Percentiles rank a stretch among this genome's conserved stretches.
phyloP scores from a whole-genome alignment of 2,888 invertebrate species.

The Alcis repandata region DNA sequence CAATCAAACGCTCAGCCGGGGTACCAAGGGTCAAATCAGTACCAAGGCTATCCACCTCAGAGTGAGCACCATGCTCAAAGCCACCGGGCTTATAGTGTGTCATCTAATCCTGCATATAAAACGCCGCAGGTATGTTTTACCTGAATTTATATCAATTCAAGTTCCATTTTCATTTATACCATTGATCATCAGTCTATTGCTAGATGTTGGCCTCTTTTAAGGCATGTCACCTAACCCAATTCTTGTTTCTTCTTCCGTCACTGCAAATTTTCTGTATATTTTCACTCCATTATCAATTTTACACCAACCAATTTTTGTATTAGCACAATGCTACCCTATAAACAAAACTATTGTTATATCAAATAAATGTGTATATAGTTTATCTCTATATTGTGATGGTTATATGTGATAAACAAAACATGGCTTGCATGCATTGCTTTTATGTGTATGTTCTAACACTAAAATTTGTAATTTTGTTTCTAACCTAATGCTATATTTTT shows the following conservation, averaged over 20 bases:
- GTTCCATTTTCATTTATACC: neutral
- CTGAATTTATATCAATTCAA: slow-evolving; percentile 36
- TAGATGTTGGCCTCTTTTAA: no score
- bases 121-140: slow-evolving; percentile 70
- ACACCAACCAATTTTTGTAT: no score
- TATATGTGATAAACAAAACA: slow-evolving; percentile 14
- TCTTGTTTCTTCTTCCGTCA: no score
- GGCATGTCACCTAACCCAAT: no score
- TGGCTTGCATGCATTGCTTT: slow-evolving; percentile 9
- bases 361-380: no score
- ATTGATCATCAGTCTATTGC: no score
- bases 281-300: no score
- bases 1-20: slow-evolving; percentile 41
- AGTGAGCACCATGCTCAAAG: slow-evolving; percentile 60
- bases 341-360: no score
- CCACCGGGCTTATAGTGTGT: slow-evolving; percentile 64
- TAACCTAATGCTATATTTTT: no score
- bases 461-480: no score
- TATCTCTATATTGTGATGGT: neutral
- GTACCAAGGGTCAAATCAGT: slow-evolving; percentile 63
- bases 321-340: no score
- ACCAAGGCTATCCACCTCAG: slow-evolving; percentile 65
- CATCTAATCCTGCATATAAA: slow-evolving; percentile 60
- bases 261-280: no score
- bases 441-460: neutral